Percentiles rank a stretch among this genome's conserved stretches.
phyloP scores from a whole-genome alignment of 2,797 vertebrate species.

The Coregonus sp. region DNA sequence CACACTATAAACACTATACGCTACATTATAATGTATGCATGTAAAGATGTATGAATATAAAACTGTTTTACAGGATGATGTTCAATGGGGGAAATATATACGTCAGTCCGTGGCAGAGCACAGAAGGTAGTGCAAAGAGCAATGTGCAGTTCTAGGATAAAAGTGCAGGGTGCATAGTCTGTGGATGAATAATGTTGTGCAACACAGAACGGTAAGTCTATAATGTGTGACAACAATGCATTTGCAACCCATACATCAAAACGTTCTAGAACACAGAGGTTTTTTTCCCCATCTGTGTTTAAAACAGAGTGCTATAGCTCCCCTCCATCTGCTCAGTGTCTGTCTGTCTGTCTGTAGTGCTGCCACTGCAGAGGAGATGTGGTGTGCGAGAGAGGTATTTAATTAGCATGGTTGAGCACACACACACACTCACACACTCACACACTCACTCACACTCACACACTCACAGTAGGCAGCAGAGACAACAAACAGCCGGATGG shows the following conservation, averaged over 20 bases:
- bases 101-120: background rate
- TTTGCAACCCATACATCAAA: background rate
- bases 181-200: background rate
- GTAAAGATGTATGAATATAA: background rate
- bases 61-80: background rate
- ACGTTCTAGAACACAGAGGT: background rate
- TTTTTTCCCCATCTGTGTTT: background rate
- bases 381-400: constrained; percentile 43
- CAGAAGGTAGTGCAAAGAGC: background rate
- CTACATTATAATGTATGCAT: background rate
- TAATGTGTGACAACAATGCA: background rate
- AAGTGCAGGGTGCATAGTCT: background rate
- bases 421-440: constrained; percentile 30
- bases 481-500: background rate
- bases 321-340: background rate
- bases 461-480: constrained; percentile 26
- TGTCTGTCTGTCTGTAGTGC: constrained; percentile 4
- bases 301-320: background rate
- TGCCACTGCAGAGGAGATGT: constrained; percentile 18
- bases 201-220: background rate
- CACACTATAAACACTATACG: background rate
- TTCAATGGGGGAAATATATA: background rate
- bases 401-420: constrained; percentile 54
- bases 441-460: too few species aligned
- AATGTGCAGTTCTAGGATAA: background rate